Evolutionary conservation across 2,888 invertebrate genomes (phyloP), one percentile per base, ranked within the genome.

Genomic region (Alloplasta piceator): DNA sequence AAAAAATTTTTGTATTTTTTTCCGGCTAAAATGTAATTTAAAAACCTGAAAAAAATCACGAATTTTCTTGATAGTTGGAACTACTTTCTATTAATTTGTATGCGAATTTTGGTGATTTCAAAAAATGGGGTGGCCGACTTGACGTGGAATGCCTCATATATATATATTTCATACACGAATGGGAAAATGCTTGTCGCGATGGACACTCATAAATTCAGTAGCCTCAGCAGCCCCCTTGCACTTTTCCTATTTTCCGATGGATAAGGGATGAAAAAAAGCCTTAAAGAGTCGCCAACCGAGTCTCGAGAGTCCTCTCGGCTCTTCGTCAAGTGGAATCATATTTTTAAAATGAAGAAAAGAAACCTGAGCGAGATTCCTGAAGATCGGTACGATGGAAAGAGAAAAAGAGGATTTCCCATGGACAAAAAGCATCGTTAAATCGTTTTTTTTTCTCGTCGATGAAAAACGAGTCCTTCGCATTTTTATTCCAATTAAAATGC

Each of bases 151-250:
- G 26, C 26, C 26, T 41, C 50, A 64, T 58, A 50, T 58, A 58
- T 58, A 50, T 52, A 10, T 16, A 46, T 5, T 39, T 26, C 39
- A 68, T 14, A 66, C 58, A 10, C 64, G 46, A 80, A 77, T 46
- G 58, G 46, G 26, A 64, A 68, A 63, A 56, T 38, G 64, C 56
- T 64, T 64, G 61, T 60, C 63, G 56, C 46, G 66, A 73, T 70
- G 68, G 70, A 70, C 60, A 66, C 73, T 81, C 72, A 70, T 73
- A 81, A 73, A 77, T 77, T 73, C 73, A 58, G 50, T 60, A 56
- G 41, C 46, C 26, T 26, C 26, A 26, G 52, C 6, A 52, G 52
- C 52, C 16, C 26, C 26, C 26, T 26, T 26, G 26, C 26, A 26
- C 26, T 26, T 3, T 26, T 26, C 26, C 26, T 26, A 26, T 26